A percentile compares a stretch with the other conserved stretches of the same genome.
phyloP scores from a whole-genome alignment of 2,888 invertebrate genomes.

The Atethmia centrago region DNA sequence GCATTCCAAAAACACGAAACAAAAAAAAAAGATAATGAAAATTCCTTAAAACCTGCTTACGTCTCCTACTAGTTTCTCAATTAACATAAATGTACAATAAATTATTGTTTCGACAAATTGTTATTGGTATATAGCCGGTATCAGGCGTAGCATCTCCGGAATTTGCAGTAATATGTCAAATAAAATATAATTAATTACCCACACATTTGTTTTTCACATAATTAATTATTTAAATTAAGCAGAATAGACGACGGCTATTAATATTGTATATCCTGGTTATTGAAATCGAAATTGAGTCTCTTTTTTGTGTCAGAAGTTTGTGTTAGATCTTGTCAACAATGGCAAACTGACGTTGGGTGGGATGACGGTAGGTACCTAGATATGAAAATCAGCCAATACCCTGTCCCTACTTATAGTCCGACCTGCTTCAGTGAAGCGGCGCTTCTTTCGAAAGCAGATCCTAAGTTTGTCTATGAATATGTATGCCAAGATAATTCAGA shows the following conservation, averaged over 20 bases:
- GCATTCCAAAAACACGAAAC: slow-evolving; percentile 80
- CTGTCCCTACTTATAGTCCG: not conserved
- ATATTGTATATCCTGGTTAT: slow-evolving; percentile 46
- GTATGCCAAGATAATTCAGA: slow-evolving; percentile 45
- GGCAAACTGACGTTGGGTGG: no score
- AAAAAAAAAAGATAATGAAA: slow-evolving; percentile 85
- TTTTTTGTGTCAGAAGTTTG: slow-evolving; percentile 21
- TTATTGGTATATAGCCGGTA: slow-evolving; percentile 80
- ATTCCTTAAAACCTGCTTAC: slow-evolving; percentile 85
- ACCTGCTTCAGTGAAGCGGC: not conserved
- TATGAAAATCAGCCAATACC: no score
- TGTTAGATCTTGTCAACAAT: not conserved
- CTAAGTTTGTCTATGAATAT: slow-evolving; percentile 55
- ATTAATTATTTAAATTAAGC: slow-evolving; percentile 60
- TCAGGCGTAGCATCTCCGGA: slow-evolving; percentile 74
- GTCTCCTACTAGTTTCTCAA: slow-evolving; percentile 82
- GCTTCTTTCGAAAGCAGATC: slow-evolving; percentile 19
- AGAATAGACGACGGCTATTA: slow-evolving; percentile 37
- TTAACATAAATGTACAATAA: slow-evolving; percentile 85
- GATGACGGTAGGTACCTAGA: no score
- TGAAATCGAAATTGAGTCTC: slow-evolving; percentile 32
- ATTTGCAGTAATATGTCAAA: slow-evolving; percentile 78
- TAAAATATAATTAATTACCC: slow-evolving; percentile 79
- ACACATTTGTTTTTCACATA: slow-evolving; percentile 72
- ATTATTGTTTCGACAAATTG: slow-evolving; percentile 88